Base-by-base conservation (phyloP, 2,113 vertebrate genomes). In the Mandrillus leucophaeus region DNA sequence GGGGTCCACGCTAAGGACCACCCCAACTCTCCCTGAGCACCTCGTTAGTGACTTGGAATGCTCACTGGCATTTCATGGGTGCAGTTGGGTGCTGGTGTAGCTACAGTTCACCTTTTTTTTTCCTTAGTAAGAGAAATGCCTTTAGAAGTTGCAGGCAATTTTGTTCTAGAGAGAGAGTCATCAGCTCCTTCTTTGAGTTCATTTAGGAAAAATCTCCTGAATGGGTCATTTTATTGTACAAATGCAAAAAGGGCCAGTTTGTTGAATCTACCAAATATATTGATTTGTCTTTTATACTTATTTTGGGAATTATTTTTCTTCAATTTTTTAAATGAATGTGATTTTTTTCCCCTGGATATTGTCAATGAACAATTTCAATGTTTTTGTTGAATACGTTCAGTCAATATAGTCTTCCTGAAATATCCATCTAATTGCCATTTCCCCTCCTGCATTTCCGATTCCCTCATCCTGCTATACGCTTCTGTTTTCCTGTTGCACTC, bases 221-320 rank as follows among this genome's bases (percentile, higher is more conserved):
- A 38, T 64, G 9, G 13, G 25, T 12, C 22, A 23, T 50, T 81
- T 61, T 75, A 76, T 90, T 43, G 76, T 9, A 90, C 32, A 64
- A 55, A 92, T 35, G 4, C 25, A 90, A 86, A 48, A 45, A 1
- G 66, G 25, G 20, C 3, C 20, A 83, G 2, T 38, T 61, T 86
- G 50, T 55, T 61, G n/a, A 95, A 78, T 48, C 92, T 68, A 59
- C 14, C n/a, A 85, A 82, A 35, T 61, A 50, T 17, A 52, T 40
- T 84, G 23, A 75, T 85, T 96, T 94, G 50, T 55, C 16, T 92
- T 93, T 86, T 55, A 61, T 76, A 55, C 32, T 40, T 45, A 81
- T 30, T 93, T 89, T 81, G 57, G 40, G 59, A 30, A 80, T 94
- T 85, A 61, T 76, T 94, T 96, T 80, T 79, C 59, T 82, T 27